Percentiles rank a stretch among this genome's conserved stretches.
Conservation (phyloP, 2,888 invertebrate species). For the Nomada hirtipes region DNA sequence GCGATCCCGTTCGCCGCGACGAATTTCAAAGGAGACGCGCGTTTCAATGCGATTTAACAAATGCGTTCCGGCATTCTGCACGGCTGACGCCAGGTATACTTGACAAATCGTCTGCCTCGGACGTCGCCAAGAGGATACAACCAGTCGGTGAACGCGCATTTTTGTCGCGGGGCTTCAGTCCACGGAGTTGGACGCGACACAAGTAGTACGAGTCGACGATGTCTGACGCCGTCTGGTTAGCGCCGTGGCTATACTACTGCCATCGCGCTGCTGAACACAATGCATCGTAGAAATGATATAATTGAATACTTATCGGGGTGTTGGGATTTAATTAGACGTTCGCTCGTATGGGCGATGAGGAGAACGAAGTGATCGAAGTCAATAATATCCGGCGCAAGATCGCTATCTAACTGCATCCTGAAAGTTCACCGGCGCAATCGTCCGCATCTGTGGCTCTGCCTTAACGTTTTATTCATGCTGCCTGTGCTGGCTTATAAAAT, state of each 20-base stretch:
- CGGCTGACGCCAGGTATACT: neutral
- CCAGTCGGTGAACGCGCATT: neutral
- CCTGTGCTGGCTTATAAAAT: neutral
- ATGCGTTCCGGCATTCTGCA: neutral
- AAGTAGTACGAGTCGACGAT: slow-evolving; percentile 28
- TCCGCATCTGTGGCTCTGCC: neutral
- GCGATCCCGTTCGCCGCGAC: neutral
- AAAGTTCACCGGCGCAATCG: neutral
- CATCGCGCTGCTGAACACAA: too few species aligned
- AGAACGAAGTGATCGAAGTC: neutral
- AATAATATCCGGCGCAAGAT: slow-evolving; percentile 1
- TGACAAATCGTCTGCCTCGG: neutral
- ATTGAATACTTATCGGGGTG: too few species aligned
- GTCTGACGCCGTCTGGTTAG: neutral
- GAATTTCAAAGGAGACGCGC: neutral
- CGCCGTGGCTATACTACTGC: neutral
- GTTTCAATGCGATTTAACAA: slow-evolving; percentile 2
- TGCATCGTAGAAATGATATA: neutral
- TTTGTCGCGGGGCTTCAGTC: neutral
- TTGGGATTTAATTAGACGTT: too few species aligned
- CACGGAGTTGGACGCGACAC: too few species aligned
- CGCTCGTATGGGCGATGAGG: neutral
- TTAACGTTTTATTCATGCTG: neutral
- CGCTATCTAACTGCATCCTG: neutral
- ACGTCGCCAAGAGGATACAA: neutral